Evolutionary conservation across 2,888 invertebrate species (phyloP).

Genomic region (Drosophila flavopinicola): DNA sequence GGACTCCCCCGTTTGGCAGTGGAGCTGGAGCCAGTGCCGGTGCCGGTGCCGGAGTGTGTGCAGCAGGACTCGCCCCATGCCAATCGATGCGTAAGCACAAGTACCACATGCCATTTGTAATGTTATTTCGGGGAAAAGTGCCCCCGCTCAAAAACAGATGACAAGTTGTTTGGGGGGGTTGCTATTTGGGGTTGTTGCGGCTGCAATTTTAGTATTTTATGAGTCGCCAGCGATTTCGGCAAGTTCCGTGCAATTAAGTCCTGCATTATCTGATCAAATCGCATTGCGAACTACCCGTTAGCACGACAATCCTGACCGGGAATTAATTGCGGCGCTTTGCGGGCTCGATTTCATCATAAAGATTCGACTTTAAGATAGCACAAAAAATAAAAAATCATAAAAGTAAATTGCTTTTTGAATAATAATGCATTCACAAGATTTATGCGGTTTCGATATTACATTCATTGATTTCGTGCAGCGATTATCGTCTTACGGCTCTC

Average conservation of each 20-base stretch:
- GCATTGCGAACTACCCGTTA: conserved; percentile 37
- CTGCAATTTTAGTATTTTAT: conserved; percentile 6
- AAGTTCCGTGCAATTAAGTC: conserved; percentile 69
- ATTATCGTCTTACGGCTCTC: conserved; percentile 47
- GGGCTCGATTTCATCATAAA: conserved; percentile 70
- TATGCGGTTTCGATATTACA: conserved; percentile 49
- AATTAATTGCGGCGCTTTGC: conserved; percentile 63
- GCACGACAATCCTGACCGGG: conserved; percentile 24
- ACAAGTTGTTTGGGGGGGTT: conserved; percentile 55
- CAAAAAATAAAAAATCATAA: conserved; percentile 62
- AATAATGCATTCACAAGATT: conserved; percentile 42
- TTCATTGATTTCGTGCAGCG: conserved; percentile 49
- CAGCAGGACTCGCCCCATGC: conserved; percentile 26
- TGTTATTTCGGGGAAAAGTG: conserved; percentile 42
- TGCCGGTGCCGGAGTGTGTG: too few species aligned
- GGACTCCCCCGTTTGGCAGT: too few species aligned
- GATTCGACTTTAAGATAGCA: conserved; percentile 40
- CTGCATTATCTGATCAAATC: conserved; percentile 54
- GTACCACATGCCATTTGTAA: conserved; percentile 55
- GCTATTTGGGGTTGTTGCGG: conserved; percentile 37
- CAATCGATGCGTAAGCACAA: conserved; percentile 75
- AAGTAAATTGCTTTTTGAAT: conserved; percentile 68
- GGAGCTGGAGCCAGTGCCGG: conserved; percentile 56
- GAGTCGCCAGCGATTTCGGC: conserved; percentile 32
- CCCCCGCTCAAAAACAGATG: conserved; percentile 10